Percentiles rank a stretch among this genome's conserved stretches.
phyloP scores from a whole-genome alignment of 2,888 invertebrate species.

The Yponomeuta evonymella region DNA sequence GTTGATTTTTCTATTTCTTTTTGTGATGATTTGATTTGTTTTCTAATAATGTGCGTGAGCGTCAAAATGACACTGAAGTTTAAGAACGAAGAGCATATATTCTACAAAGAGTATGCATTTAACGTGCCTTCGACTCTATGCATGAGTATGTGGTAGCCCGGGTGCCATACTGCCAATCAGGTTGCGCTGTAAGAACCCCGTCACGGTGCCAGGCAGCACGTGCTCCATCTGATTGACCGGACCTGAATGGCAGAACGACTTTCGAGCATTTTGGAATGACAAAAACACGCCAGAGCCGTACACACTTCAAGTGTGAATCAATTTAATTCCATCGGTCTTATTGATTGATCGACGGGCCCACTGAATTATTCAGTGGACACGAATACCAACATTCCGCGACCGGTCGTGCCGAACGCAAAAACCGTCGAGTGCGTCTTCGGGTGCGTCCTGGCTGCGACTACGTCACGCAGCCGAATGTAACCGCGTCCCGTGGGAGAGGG shows the following conservation, averaged over 20 bases:
- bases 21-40: neutral
- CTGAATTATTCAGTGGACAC: conserved; percentile 72
- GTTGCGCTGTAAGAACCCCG: conserved; percentile 13
- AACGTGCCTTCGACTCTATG: neutral
- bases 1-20: neutral
- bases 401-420: conserved; percentile 57
- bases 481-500: conserved; percentile 58
- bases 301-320: conserved; percentile 71
- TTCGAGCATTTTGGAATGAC: conserved; percentile 60
- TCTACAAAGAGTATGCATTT: neutral
- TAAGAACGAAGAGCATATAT: neutral
- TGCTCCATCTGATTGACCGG: conserved; percentile 55
- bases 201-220: conserved; percentile 37
- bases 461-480: conserved; percentile 49
- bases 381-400: conserved; percentile 61
- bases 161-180: neutral
- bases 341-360: conserved; percentile 71
- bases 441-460: conserved; percentile 20
- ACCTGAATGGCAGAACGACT: conserved; percentile 61
- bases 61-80: neutral
- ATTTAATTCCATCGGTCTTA: conserved; percentile 71
- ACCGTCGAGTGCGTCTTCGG: conserved; percentile 25
- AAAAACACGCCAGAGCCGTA: conserved; percentile 67
- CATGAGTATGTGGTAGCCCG: neutral
- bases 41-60: no score